A percentile compares a stretch with the other conserved stretches of the same genome.
phyloP scores from a whole-genome alignment of 2,888 invertebrate genomes.

The Drosophila peninsularis region DNA sequence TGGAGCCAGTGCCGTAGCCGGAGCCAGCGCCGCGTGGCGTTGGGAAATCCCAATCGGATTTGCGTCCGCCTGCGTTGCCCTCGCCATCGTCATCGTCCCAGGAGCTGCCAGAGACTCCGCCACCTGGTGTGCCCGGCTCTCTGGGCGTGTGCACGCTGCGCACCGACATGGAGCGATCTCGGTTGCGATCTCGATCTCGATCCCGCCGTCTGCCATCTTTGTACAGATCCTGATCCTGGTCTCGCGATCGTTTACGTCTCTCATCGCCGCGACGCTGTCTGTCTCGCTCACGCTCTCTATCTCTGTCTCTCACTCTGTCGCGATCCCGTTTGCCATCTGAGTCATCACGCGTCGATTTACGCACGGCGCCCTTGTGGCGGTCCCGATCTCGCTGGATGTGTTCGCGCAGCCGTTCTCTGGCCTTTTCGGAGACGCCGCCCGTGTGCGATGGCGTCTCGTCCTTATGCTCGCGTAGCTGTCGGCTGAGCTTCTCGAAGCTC shows the following conservation, averaged over 20 bases:
- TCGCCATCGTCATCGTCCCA: slow-evolving; percentile 88
- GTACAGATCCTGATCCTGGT: slow-evolving; percentile 81
- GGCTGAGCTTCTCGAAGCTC: slow-evolving; percentile 81
- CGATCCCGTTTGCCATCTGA: slow-evolving; percentile 57
- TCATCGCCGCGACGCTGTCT: slow-evolving; percentile 57
- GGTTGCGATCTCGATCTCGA: slow-evolving; percentile 50
- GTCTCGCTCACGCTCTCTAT: slow-evolving; percentile 58
- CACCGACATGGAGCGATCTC: slow-evolving; percentile 65
- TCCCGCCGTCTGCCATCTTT: slow-evolving; percentile 50
- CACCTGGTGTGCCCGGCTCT: slow-evolving; percentile 93
- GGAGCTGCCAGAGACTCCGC: slow-evolving; percentile 86
- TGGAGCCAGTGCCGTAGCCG: slow-evolving; percentile 30
- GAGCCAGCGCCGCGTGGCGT: slow-evolving; percentile 87
- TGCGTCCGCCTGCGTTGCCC: slow-evolving; percentile 69
- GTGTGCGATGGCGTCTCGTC: slow-evolving; percentile 97
- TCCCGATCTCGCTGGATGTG: slow-evolving; percentile 86
- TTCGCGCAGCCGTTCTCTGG: slow-evolving; percentile 89
- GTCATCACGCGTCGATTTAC: slow-evolving; percentile 51
- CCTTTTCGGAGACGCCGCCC: slow-evolving; percentile 92
- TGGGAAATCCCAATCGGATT: slow-evolving; percentile 96
- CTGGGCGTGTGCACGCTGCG: slow-evolving; percentile 86
- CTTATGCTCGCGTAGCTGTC: slow-evolving; percentile 91
- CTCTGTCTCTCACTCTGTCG: slow-evolving; percentile 80
- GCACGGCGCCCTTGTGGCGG: slow-evolving; percentile 57
- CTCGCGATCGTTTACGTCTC: slow-evolving; percentile 59